These are phyloP conservation scores for Dicycla oo DNA, from an alignment of 2,888 invertebrate species.

Conservation along the genomic window DNA sequence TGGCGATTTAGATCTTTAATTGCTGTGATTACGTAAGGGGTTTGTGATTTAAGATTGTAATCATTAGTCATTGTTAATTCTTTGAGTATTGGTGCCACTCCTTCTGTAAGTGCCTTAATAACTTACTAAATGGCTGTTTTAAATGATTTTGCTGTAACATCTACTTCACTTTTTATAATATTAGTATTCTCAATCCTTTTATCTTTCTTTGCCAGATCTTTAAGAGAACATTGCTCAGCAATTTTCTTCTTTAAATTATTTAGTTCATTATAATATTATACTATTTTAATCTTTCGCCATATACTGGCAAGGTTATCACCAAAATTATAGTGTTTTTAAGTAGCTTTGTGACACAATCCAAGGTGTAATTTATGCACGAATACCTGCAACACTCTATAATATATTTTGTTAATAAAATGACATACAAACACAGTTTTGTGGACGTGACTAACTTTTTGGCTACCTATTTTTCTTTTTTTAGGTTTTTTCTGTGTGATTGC, in stretches of 20 bases:
- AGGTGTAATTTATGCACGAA: conserved; percentile 74
- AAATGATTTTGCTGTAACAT: neutral
- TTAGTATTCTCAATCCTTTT: neutral
- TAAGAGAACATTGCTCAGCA: neutral
- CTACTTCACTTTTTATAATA: neutral
- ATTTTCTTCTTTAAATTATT: neutral
- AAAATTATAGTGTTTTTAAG: conserved; percentile 39
- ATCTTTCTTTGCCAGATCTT: neutral
- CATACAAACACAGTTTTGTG: conserved; percentile 59
- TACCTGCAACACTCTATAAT: conserved; percentile 66
- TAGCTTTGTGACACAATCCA: conserved; percentile 71
- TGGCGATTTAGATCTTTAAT: conserved; percentile 55
- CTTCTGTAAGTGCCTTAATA: conserved; percentile 10
- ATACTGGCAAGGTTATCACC: conserved; percentile 20
- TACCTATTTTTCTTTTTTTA: conserved; percentile 2
- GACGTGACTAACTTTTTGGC: conserved; percentile 55
- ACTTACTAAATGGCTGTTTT: neutral
- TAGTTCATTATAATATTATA: conserved; percentile 1
- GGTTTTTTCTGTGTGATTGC: conserved; percentile 12
- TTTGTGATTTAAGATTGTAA: conserved; percentile 35
- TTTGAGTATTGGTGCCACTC: conserved; percentile 16
- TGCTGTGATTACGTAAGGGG: conserved; percentile 36
- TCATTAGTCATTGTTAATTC: conserved; percentile 28
- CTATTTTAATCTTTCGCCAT: conserved; percentile 36
- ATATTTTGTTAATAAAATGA: conserved; percentile 56